Conservation (phyloP, 2,797 vertebrate species). For the Clarias pachynema region DNA sequence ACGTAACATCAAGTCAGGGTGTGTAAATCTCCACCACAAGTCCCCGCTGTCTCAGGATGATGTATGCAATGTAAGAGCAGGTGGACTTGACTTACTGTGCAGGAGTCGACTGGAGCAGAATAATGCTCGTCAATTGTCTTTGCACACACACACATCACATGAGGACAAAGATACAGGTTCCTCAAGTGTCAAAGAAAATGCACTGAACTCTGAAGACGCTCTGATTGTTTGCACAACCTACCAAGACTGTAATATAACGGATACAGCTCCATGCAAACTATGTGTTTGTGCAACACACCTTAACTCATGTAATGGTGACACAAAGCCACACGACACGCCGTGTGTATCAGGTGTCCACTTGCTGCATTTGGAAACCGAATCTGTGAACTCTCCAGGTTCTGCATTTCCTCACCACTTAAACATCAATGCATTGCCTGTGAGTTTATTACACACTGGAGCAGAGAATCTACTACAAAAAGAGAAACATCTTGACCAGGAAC, state of each 20-base stretch:
- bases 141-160: background rate
- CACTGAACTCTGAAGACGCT: constrained; percentile 8
- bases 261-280: background rate
- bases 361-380: background rate
- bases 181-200: background rate
- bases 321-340: constrained; percentile 37
- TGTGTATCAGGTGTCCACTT: constrained; percentile 41
- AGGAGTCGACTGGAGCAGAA: background rate
- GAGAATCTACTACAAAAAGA: constrained; percentile 28
- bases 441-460: constrained; percentile 22
- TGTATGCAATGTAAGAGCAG: background rate
- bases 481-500: background rate
- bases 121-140: too few relatives aligned
- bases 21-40: constrained; percentile 3
- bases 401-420: constrained; percentile 38
- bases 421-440: constrained; percentile 16
- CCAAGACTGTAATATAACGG: background rate
- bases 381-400: constrained; percentile 58
- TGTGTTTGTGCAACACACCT: constrained; percentile 16
- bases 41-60: background rate
- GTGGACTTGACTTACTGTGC: background rate
- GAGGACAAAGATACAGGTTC: background rate
- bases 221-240: constrained; percentile 10
- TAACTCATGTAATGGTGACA: constrained; percentile 39
- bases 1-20: background rate